phyloP scores from a whole-genome alignment of 2,797 vertebrate species.

The Phataginus tricuspis region DNA sequence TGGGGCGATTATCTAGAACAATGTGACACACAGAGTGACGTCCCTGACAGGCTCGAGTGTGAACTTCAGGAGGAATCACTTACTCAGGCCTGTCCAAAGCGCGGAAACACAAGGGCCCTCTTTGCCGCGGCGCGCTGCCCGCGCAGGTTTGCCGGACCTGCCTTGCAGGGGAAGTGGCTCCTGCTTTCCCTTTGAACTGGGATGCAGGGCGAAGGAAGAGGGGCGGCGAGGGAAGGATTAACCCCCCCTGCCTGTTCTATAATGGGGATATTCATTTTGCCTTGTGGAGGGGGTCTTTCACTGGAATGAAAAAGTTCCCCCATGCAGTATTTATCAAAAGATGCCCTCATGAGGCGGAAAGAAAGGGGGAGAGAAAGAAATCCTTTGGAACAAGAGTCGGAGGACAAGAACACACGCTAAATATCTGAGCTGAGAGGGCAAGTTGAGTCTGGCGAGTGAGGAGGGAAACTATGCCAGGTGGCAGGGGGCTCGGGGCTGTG shows the following conservation, averaged over 20 bases:
- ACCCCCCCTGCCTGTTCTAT: conserved; percentile 40
- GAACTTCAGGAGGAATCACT: background rate
- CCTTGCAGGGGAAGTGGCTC: background rate
- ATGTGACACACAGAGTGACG: background rate
- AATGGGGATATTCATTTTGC: conserved; percentile 65
- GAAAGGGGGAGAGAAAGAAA: background rate
- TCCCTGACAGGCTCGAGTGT: background rate
- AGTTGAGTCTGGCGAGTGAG: conserved; percentile 26
- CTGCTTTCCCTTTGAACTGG: background rate
- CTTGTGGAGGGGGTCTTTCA: conserved; percentile 53
- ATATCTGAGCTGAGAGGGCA: conserved; percentile 11
- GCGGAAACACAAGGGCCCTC: background rate
- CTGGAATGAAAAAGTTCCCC: conserved; percentile 22
- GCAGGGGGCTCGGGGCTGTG: background rate
- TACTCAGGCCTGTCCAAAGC: background rate
- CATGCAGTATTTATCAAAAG: conserved; percentile 41
- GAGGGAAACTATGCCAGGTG: conserved; percentile 15
- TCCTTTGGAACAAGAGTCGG: conserved; percentile 22
- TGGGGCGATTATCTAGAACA: background rate
- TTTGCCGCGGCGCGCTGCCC: background rate
- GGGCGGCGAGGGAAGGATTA: conserved; percentile 6
- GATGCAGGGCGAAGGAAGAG: background rate
- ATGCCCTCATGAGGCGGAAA: conserved; percentile 47
- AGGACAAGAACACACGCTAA: background rate
- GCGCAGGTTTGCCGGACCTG: background rate